Base-by-base conservation (phyloP, 1,140 invertebrate genomes). In the Pseudachorutes palmiensis region DNA sequence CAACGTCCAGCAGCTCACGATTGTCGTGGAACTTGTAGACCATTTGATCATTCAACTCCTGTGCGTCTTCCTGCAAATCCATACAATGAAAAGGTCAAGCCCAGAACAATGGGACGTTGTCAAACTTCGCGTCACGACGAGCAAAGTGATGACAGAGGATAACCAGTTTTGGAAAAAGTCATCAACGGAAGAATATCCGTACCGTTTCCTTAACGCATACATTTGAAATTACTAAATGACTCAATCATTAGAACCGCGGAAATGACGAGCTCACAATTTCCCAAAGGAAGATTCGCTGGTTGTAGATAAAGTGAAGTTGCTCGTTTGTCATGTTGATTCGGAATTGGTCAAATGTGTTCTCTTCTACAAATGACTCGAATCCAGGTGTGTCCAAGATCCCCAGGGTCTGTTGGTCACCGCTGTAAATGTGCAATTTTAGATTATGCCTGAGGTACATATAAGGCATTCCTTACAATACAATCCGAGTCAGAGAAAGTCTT, bases 281-380 rank as follows among this genome's bases (percentile, higher is more conserved):
- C 85, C 90, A 91, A 31, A 85, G 84, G 77, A 95, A 96, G 31
- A 92, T 82, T 77, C 87, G 83, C 79, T 94, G 90, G 75, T 92
- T 89, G 77, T 92, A 92, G 70, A 89, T 86, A 76, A 90, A 93
- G 75, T 93, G 90, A 70, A 95, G 82, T 77, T 93, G 89, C 76
- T 94, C 90, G 75, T 92, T 94, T 67, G 91, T 84, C 1, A 90
- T 87, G 74, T 96, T 95, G 0, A 94, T 86, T 65, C 92, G 86
- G 0, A 94, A 80, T 77, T 95, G 92, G 71, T 94, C 90, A 62
- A 94, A 80, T 65, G 86, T 83, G 78, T 96, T 96, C 70, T 87
- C 83, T 70, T 87, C 83, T 57, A 75, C 74, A 76, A 90, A 92
- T 75, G 92, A 92, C 80, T 95, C 92, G 75, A 95, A 94, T 1